These are phyloP conservation scores for Odontamblyopus lacepedii DNA, from an alignment of 2,797 vertebrate species.

Conservation along the genomic window DNA sequence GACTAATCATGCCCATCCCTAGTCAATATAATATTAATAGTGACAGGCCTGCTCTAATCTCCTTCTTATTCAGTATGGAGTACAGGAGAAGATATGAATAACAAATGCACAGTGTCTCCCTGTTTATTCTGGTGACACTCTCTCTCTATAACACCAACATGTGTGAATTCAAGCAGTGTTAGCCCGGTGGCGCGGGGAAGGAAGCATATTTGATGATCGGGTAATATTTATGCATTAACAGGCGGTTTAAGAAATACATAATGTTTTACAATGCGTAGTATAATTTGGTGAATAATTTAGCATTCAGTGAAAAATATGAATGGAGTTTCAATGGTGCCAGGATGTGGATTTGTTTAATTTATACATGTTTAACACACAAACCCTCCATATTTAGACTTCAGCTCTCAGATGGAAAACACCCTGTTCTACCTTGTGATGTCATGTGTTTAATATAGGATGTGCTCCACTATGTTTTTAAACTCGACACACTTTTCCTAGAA, in stretches of 20 bases:
- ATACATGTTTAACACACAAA: too few relatives aligned
- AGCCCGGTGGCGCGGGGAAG: neutral
- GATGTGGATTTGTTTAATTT: too few relatives aligned
- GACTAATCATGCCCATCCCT: too few relatives aligned
- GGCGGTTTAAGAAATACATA: neutral
- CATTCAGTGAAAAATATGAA: neutral
- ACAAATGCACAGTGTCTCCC: neutral
- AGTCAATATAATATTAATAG: too few relatives aligned
- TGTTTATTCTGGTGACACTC: neutral
- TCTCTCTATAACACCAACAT: neutral
- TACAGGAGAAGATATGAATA: slow-evolving; percentile 13
- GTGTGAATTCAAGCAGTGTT: slow-evolving; percentile 21
- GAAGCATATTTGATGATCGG: slow-evolving; percentile 6
- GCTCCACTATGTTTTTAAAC: too few relatives aligned
- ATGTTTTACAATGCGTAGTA: neutral
- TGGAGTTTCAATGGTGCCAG: neutral
- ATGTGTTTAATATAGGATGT: too few relatives aligned
- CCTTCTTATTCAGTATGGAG: neutral
- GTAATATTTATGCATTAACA: slow-evolving; percentile 2
- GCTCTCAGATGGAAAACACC: too few relatives aligned
- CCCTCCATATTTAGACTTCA: too few relatives aligned
- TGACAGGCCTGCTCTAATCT: too few relatives aligned
- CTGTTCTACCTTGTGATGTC: too few relatives aligned
- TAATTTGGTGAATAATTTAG: neutral
- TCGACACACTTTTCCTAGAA: too few relatives aligned